phyloP scores from a whole-genome alignment of 2,888 invertebrate species.

The Dolomedes plantarius region DNA sequence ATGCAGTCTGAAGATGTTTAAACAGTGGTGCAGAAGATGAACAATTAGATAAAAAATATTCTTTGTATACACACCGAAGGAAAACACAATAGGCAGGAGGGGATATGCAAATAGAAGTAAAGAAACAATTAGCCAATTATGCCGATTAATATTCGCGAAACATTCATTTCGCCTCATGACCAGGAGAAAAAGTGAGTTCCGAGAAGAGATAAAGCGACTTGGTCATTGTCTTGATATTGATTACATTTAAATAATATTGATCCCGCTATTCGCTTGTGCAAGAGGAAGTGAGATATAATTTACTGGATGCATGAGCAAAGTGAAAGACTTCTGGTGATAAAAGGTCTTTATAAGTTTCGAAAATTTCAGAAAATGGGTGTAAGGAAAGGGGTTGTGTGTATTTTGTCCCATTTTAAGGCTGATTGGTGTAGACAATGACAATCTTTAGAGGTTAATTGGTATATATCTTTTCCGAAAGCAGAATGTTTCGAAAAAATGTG shows the following conservation, averaged over 20 bases:
- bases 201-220: not conserved
- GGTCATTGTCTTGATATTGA: not conserved
- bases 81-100: slow-evolving; percentile 54
- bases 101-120: slow-evolving; percentile 56
- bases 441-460: too few relatives aligned
- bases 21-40: slow-evolving; percentile 58
- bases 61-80: not conserved
- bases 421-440: too few relatives aligned
- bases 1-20: slow-evolving; percentile 64
- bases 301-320: too few relatives aligned
- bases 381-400: too few relatives aligned
- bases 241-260: not conserved
- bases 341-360: too few relatives aligned
- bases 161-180: slow-evolving; percentile 29
- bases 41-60: slow-evolving; percentile 42
- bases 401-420: too few relatives aligned
- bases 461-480: too few relatives aligned
- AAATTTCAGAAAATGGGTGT: too few relatives aligned
- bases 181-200: slow-evolving; percentile 11
- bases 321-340: too few relatives aligned
- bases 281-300: not conserved
- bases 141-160: slow-evolving; percentile 55
- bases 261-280: not conserved
- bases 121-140: slow-evolving; percentile 69
- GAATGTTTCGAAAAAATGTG: too few relatives aligned